Base-by-base conservation (phyloP, 2,888 invertebrate genomes). In the Platyscelio sp. region DNA sequence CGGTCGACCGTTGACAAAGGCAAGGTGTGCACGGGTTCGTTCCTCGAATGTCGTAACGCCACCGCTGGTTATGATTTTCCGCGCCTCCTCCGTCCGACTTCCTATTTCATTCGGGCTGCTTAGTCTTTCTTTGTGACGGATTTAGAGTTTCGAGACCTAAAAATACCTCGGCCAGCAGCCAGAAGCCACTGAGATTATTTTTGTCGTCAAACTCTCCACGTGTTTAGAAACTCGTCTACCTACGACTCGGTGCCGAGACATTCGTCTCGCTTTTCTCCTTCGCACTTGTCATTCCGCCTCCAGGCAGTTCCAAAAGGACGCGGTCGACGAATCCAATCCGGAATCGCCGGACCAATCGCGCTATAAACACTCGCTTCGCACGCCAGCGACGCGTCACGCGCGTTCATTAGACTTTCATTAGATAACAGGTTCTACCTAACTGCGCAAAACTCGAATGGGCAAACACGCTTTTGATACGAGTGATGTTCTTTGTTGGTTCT, bases 41-140 rank as follows among this genome's bases (percentile, higher is more conserved):
- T 56, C 46, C 22, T 18, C 49, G 27, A 68, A 65, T 78, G 70
- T 80, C 58, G 71, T 77, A 76, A 81, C 65, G 40, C 74, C 43
- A 76, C 68, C 58, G 74, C 63, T 46, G 46, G 56, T 79, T 70
- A 80, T 71, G 76, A 78, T 86, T 78, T 71, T 58, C 72, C 79
- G 43, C 38, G 61, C 77, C 51, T 40, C 61, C 68, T 80, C 63
- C 49, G 63, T 76, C 27, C 60, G 43, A 56, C 83, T 58, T 81
- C 63, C 67, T 79, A 61, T 70, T 72, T 72, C 61, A 40, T 74
- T 83, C 80, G 56, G 43, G 26, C 81, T 85, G 85, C 90, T 91
- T 90, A 90, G 90, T 90, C 90, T 89, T 88, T 89, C 90, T 90
- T 90, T 91, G 90, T 90, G 89, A 90, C 89, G 87, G 85, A 91